Base-by-base conservation (phyloP, 37 sponge, comb jelly and placozoan species). In the Halichondria panicea region DNA sequence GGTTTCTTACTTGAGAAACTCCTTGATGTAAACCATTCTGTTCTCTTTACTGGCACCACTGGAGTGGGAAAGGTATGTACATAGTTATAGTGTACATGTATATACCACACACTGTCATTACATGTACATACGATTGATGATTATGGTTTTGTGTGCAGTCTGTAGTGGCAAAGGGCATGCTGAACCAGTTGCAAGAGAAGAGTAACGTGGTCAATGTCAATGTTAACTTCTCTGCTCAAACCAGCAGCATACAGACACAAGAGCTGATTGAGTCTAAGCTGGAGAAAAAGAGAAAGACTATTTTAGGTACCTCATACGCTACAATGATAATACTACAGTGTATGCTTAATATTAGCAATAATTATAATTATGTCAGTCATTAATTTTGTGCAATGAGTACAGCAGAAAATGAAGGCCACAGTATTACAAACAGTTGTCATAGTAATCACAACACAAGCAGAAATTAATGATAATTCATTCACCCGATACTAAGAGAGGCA, bases 181-280 rank as follows among this genome's bases (percentile, higher is more conserved):
- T 98, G 74, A 83, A 89, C 57, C 56, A 79, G 25, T 60, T 98
- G 44, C 83, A 83, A 30, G 82, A 89, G 38, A 75, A 77, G 55
- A 84, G 85, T 6, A 50, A 72, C n/a, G 78, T 84, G 32, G 80
- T 98, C 25, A 85, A 82, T 35, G 88, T 93, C 1, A 63, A 80
- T 21, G 78, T 98, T 63, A 98, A 98, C 91, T 98, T 98, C 84
- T 98, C 99, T 35, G 99, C 99, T 35, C 99, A 98, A 58, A 98
- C 99, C 33, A 95, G 74, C 84, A 95, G 96, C 72, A 55, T 77
- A 25, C 76, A 93, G 42, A 98, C 96, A 21, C 99, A 98, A 77
- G 99, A 93, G 71, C 95, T 95, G 12, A 90, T 98, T 56, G 99
- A 98, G 82, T 88, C 89, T 15, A 98, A 98, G 58, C 85, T 98